A percentile compares a stretch with the other conserved stretches of the same genome.
phyloP scores from a whole-genome alignment of 2,888 invertebrate genomes.

The Ryuthela nishihirai region DNA sequence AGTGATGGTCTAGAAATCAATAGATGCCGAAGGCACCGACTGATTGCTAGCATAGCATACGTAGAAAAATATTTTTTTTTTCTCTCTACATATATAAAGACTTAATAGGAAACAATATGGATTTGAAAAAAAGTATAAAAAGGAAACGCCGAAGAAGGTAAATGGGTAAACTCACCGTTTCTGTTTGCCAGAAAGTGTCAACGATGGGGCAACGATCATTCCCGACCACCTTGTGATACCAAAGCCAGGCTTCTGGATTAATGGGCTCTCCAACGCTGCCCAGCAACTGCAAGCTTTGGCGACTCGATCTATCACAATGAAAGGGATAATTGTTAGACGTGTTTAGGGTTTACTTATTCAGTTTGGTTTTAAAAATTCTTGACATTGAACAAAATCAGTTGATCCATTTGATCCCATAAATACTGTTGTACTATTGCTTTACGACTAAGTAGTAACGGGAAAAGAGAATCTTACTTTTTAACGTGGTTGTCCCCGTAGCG shows the following conservation, averaged over 20 bases:
- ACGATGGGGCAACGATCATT: conserved; percentile 68
- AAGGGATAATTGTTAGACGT: background rate
- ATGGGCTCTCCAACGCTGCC: conserved; percentile 99
- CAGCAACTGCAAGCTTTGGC: conserved; percentile 68
- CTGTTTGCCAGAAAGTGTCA: conserved; percentile 99
- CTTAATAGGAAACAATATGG: too few species aligned
- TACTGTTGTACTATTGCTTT: too few species aligned
- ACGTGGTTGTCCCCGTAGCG: conserved; percentile 86
- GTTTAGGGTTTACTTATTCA: background rate
- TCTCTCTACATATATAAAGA: too few species aligned
- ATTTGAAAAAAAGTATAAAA: too few species aligned
- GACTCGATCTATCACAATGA: conserved; percentile 63
- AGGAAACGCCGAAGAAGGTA: too few species aligned
- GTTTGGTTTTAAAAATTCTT: background rate
- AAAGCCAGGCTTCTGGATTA: conserved; percentile 96
- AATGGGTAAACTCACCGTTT: conserved; percentile 60
- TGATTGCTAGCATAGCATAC: too few species aligned
- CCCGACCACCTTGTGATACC: conserved; percentile 70
- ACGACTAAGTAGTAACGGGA: too few species aligned
- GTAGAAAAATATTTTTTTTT: background rate
- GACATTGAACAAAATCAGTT: background rate
- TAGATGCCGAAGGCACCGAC: too few species aligned
- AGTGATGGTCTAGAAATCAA: too few species aligned
- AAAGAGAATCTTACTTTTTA: conserved; percentile 62
- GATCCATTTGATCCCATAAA: background rate